Base-by-base conservation (phyloP, 2,113 vertebrate genomes). In the Casuarius casuarius region DNA sequence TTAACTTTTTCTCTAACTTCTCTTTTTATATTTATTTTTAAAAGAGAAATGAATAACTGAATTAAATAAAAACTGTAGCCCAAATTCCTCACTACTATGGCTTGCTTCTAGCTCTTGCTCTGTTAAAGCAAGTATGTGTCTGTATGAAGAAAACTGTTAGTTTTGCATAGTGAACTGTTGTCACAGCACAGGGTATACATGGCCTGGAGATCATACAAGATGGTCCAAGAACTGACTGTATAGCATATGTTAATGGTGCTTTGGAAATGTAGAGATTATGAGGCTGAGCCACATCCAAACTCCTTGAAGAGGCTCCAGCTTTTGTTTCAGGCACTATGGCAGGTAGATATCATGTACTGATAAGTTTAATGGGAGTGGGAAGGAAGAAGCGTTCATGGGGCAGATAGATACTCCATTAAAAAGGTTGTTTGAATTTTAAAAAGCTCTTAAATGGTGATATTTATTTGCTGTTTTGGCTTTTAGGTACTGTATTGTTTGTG, bases 401-500 rank as follows among this genome's bases (percentile, higher is more conserved):
- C 29, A 68, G 38, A 81, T 2, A 62, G 52, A 51, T 72, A 40
- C 19, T 89, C 31, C 13, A 31, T 19, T 72, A 11, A 22, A 62
- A 54, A 67, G 21, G 5, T 29, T 61, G 33, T 73, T 48, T 62
- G 0, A 74, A n/a, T 84, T 84, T 29, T 82, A 44, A 81, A 26
- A 7, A 84, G 81, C 12, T 44, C 33, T 94, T 77, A 78, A 25
- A 72, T 80, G 65, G 5, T n/a, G 22, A n/a, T 61, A 70, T 86
- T 97, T 89, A 28, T 93, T 91, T 95, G 44, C 66, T 91, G 1
- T 59, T 66, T 67, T 76, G 92, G 40, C 28, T 76, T 87, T 90
- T 79, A 81, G 88, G 51, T 83, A 25, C 11, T 89, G 18, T 13
- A 19, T 90, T 89, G 56, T 96, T 96, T 90, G 29, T 86, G 87